phyloP scores from a whole-genome alignment of 2,888 invertebrate species.

The Synanthedon myopaeformis region DNA sequence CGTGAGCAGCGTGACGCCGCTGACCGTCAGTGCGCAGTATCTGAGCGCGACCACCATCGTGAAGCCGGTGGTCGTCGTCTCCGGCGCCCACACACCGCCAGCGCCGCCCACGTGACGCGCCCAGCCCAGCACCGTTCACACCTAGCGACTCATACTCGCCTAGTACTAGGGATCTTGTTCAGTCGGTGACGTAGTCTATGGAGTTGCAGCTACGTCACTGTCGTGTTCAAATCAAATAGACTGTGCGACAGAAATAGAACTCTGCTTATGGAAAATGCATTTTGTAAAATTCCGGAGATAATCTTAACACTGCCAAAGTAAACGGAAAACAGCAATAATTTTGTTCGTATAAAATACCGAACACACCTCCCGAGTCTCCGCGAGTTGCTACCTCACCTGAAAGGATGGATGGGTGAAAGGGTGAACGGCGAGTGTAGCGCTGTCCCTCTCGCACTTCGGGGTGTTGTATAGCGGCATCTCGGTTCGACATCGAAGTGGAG shows the following conservation, averaged over 20 bases:
- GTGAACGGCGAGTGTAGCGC: too few relatives aligned
- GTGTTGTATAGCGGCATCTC: slow-evolving; percentile 10
- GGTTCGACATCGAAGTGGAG: slow-evolving; percentile 1
- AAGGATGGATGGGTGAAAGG: background rate
- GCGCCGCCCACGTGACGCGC: slow-evolving; percentile 14
- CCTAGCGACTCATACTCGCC: slow-evolving; percentile 1
- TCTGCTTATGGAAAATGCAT: background rate
- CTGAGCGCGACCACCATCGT: slow-evolving; percentile 72
- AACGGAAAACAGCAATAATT: slow-evolving; percentile 20
- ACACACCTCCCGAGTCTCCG: slow-evolving; percentile 1
- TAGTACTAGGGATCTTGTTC: slow-evolving; percentile 3
- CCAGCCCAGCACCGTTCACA: slow-evolving; percentile 10
- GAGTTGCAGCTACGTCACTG: slow-evolving; percentile 1
- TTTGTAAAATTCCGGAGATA: background rate
- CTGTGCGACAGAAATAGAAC: background rate
- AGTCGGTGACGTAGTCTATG: slow-evolving; percentile 3
- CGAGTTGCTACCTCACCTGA: slow-evolving; percentile 10
- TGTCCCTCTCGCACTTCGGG: background rate
- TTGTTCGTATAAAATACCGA: background rate
- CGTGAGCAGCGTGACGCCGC: slow-evolving; percentile 56
- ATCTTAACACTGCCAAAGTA: slow-evolving; percentile 8
- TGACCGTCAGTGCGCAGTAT: slow-evolving; percentile 77
- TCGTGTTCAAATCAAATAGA: background rate
- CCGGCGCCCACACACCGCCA: slow-evolving; percentile 20
- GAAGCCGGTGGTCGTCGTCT: slow-evolving; percentile 77